Base-by-base conservation (phyloP, 1,140 invertebrate species). In the Diprion similis region DNA sequence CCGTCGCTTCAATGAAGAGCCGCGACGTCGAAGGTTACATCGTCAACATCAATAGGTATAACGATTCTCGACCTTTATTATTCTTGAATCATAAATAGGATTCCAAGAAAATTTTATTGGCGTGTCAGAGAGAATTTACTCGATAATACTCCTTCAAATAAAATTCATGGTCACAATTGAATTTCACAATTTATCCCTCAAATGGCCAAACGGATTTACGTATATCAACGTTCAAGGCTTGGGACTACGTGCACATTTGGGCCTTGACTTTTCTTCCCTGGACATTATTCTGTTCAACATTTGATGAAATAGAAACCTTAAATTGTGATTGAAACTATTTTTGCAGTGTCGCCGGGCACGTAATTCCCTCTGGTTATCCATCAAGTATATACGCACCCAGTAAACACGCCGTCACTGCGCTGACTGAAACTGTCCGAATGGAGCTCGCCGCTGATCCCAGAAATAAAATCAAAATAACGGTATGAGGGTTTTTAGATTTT, bases 351-450 rank as follows among this genome's bases (percentile, higher is more conserved):
- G 66, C 80, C 47, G 75, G 86, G 78, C 73, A 83, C 83, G 75
- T 84, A 59, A 68, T 75, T 6, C 78, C 82, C 0, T 0, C 80
- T 59, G 51, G 11, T 59, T 59, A 6, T 10, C 4, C n/a, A 17
- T 15, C 11, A 17, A 88, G 80, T 77, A 81, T 93, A 59, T 95
- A 95, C 81, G 75, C 89, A 1, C 89, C 91, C 15, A 91, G 91
- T 18, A 95, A 95, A 87, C 90, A 90, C 85, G 93, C 92, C 0
- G 83, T 95, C 1, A 93, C 90, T 3, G 92, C 91, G 0, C 84
- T 95, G 74, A 90, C 90, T 1, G 89, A 92, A 74, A 89, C 91
- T 0, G 79, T 94, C 9, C 83, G 91, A 47, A 89, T 90, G 51
- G 94, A 96, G 83, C 87, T 96, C 45, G 81, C 85, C 0, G 78